Conservation (phyloP, 2,888 invertebrate genomes). For the Ecdyonurus torrentis region DNA sequence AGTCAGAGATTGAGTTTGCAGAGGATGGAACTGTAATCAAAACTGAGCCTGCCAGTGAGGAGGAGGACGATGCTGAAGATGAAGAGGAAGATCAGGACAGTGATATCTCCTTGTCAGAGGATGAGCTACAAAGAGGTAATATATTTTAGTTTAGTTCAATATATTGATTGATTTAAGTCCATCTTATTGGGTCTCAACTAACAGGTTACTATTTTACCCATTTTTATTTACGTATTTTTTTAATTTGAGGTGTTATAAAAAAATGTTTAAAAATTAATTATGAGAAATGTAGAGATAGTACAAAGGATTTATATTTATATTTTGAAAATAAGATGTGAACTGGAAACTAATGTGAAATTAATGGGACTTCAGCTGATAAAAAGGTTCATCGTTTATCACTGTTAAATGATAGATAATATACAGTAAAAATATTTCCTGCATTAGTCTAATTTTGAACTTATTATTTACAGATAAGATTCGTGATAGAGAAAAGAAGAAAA, state of each 20-base stretch:
- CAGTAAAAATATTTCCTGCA: too few relatives aligned
- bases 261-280: background rate
- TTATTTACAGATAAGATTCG: conserved; percentile 6
- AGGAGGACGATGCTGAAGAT: conserved; percentile 25
- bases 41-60: conserved; percentile 10
- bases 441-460: background rate
- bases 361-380: too few relatives aligned
- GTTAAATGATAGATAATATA: too few relatives aligned
- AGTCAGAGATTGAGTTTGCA: conserved; percentile 6
- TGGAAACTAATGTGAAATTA: too few relatives aligned
- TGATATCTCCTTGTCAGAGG: conserved; percentile 50
- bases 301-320: too few relatives aligned
- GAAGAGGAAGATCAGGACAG: conserved; percentile 31
- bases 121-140: conserved; percentile 46
- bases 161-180: background rate
- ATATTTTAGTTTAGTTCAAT: conserved; percentile 1
- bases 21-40: conserved; percentile 12
- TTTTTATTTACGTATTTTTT: too few relatives aligned
- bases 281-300: too few relatives aligned
- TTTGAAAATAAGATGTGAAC: too few relatives aligned
- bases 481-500: conserved; percentile 13
- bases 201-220: too few relatives aligned
- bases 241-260: too few relatives aligned
- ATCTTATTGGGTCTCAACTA: too few relatives aligned
- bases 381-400: too few relatives aligned